Base-by-base conservation (phyloP, 2,888 invertebrate genomes). In the Morpho helenor region DNA sequence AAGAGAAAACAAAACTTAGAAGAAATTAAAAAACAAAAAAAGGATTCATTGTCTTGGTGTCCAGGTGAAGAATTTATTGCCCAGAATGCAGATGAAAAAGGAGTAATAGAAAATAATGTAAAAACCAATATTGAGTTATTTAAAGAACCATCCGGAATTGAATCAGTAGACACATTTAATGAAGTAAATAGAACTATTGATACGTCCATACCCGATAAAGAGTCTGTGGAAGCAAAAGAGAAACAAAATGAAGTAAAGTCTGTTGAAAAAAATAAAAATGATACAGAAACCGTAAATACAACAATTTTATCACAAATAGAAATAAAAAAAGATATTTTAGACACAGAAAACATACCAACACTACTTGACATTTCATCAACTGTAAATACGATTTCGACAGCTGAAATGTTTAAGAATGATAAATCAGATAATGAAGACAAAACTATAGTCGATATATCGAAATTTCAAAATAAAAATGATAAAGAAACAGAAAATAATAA, bases 1-100 rank as follows among this genome's bases (percentile, higher is more conserved):
- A 91, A 92, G 69, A 88, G 93, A 61, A 92, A 91, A 71, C 86
- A 92, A 76, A 76, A 83, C 49, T 67, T 92, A 49, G 77, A 83
- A 40, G 91, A 92, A 62, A 74, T 73, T 9, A 84, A 77, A 67
- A 82, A 87, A 68, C 78, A 83, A 63, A 70, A 75, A 43, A 79
- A 80, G 68, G 77, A 80, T 52, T 79, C 80, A 8, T 61, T 84
- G 49, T 82, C 77, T 72, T 89, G 88, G 89, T 80, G 79, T 67
- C 82, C 86, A 42, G 87, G 86, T 67, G 79, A 82, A 62, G 72
- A 74, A 42, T 41, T 8, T 52, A 1, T 8, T 40, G 66, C 73
- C 46, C 16, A 16, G 16, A 16, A 16, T 16, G 16, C 16, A 16
- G 22, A 44, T 8, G 46, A 31, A 9, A 31, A 7, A 44, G 54